Base-by-base conservation (phyloP, 2,888 invertebrate genomes). In the Sesia bembeciformis region DNA sequence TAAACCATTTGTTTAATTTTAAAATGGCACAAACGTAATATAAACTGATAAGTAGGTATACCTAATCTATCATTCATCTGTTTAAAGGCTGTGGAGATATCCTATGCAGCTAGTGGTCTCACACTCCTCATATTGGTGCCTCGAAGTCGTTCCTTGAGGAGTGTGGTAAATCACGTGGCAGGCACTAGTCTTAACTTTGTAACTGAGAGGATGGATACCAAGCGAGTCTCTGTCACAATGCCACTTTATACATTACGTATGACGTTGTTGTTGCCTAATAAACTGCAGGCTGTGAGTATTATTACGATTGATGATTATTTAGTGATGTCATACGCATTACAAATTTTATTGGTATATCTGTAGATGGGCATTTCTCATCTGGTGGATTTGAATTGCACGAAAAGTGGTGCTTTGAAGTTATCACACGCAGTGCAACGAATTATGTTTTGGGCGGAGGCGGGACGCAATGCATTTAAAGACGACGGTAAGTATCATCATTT, bases 401-500 rank as follows among this genome's bases (percentile, higher is more conserved):
- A 61, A 3, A 66, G 64, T 40, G 64, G 62, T 1, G 54, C 64
- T 0, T 56, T 87, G 39, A 66, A 66, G 46, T 60, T 89, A 40
- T 82, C 89, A 0, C 85, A 88, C 54, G 84, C 80, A 3, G 75
- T 89, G 39, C 90, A 90, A 58, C 71, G 86, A 0, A 66, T 90
- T 51, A 90, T 90, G 88, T 86, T 90, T 58, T 90, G 90, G 90
- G 76, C 87, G 2, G 89, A 90, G 58, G 84, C 88, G 4, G 90
- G 90, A 1, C 75, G 84, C 4, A 81, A 89, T 58, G 90, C 90
- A 0, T 90, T 73, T 60, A 90, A 90, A 68, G 90, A 90, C 60
- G 90, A 90, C 52, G 90, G 90, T 90, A 68, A 53, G 52, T 43
- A 49, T 23, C 3, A 1, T 23, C 23, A 23, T 23, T 23, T 23